These are phyloP conservation scores for Labrus mixtus DNA, from an alignment of 2,113 vertebrate species.

Conservation along the genomic window DNA sequence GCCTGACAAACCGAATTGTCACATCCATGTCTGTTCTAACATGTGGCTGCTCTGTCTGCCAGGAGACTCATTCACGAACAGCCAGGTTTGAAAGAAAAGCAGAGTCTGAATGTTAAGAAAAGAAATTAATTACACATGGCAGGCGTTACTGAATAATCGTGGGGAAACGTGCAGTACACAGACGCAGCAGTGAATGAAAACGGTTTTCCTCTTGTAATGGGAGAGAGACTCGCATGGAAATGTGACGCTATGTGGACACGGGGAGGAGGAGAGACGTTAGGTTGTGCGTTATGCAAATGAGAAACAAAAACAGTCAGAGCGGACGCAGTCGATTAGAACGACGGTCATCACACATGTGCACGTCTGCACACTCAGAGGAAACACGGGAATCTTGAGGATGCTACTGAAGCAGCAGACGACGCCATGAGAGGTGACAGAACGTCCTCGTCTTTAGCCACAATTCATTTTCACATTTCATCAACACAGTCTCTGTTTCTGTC, in stretches of 20 bases:
- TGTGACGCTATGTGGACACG: conserved; percentile 35
- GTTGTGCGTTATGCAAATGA: conserved; percentile 51
- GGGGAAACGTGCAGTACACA: background rate
- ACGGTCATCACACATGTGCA: background rate
- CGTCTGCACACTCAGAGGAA: background rate
- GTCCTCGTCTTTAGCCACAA: conserved; percentile 34
- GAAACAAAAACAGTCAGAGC: conserved; percentile 28
- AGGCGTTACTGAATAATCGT: conserved; percentile 17
- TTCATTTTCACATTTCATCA: conserved; percentile 48
- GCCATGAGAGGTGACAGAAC: conserved; percentile 22
- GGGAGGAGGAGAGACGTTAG: conserved; percentile 28
- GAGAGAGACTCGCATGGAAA: conserved; percentile 54
- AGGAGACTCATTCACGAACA: conserved; percentile 29
- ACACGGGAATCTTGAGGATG: background rate
- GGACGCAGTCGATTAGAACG: conserved; percentile 30
- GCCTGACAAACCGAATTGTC: conserved; percentile 53
- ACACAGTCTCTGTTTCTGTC: background rate
- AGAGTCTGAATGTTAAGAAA: conserved; percentile 29
- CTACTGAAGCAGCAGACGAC: conserved; percentile 21
- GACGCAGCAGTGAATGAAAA: conserved; percentile 50
- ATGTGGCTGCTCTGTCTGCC: conserved; percentile 31
- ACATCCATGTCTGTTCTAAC: conserved; percentile 18
- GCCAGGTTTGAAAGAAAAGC: conserved; percentile 45
- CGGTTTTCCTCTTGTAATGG: conserved; percentile 53
- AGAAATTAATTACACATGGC: conserved; percentile 50